Percentiles rank a stretch among this genome's conserved stretches.
Conservation (phyloP, 1,140 invertebrate genomes). For the Yoshiicerus persimilis region DNA sequence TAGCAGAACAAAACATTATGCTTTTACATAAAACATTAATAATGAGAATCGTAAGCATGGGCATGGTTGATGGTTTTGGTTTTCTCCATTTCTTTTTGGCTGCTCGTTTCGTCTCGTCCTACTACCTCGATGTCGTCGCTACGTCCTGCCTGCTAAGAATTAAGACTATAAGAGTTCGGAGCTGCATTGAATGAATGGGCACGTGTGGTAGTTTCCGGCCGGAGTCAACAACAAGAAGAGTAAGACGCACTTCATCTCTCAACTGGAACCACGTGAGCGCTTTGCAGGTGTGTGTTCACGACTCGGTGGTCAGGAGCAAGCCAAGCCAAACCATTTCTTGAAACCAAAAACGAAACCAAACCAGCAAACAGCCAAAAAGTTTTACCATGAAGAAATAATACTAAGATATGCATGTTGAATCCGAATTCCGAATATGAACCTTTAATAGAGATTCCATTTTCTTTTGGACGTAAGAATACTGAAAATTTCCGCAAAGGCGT, state of each 20-base stretch:
- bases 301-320: constrained; percentile 11
- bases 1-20: background rate
- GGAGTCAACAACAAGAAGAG: background rate
- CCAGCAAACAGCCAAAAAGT: background rate
- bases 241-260: constrained; percentile 31
- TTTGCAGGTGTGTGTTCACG: constrained; percentile 15
- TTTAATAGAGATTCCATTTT: too few species aligned
- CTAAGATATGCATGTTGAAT: background rate
- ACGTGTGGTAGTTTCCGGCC: constrained; percentile 15
- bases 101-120: constrained; percentile 6
- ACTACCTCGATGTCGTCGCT: background rate
- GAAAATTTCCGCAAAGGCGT: too few species aligned
- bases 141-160: background rate
- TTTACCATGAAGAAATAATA: background rate
- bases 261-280: constrained; percentile 36
- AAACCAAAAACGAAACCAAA: constrained; percentile 17
- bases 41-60: background rate
- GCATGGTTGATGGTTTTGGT: background rate
- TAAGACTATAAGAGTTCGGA: background rate
- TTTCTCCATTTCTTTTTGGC: constrained; percentile 8
- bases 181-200: constrained; percentile 21
- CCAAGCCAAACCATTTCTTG: background rate
- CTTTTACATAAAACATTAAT: background rate
- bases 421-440: background rate
- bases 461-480: too few species aligned